Conservation (phyloP, 2,888 invertebrate species). For the Hoplodrina ambigua region DNA sequence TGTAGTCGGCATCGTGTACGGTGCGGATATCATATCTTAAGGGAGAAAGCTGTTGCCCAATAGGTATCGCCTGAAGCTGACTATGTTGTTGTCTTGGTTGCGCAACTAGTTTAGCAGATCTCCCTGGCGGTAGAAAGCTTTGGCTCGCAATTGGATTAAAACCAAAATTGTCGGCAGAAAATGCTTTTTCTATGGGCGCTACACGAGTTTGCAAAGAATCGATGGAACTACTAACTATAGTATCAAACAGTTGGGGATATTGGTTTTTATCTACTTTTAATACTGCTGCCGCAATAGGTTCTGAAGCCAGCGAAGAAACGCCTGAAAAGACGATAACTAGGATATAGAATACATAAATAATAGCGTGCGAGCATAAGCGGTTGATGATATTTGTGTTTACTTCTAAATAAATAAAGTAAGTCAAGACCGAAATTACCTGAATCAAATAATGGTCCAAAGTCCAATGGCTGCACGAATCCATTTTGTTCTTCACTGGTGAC, state of each 20-base stretch:
- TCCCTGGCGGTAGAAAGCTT: conserved; percentile 78
- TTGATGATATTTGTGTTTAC: conserved; percentile 16
- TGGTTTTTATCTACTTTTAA: conserved; percentile 86
- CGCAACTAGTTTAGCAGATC: conserved; percentile 79
- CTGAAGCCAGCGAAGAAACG: conserved; percentile 85
- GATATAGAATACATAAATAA: conserved; percentile 53
- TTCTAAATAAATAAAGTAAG: conserved; percentile 12
- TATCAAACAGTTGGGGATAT: conserved; percentile 86
- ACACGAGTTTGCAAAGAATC: conserved; percentile 83
- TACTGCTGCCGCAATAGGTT: conserved; percentile 83
- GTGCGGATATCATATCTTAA: conserved; percentile 86
- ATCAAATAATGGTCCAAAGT: conserved; percentile 89
- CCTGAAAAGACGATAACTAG: conserved; percentile 81
- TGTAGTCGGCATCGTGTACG: conserved; percentile 87
- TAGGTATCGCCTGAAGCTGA: conserved; percentile 68
- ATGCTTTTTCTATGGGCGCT: conserved; percentile 82
- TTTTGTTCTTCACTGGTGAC: conserved; percentile 77
- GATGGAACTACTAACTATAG: conserved; percentile 87
- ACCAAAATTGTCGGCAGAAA: conserved; percentile 86
- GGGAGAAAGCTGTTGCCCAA: conserved; percentile 77
- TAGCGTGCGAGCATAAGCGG: conserved; percentile 68
- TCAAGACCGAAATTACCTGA: conserved; percentile 80
- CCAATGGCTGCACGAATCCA: conserved; percentile 89
- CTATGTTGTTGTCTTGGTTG: conserved; percentile 72
- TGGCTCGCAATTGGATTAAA: conserved; percentile 88